Conservation (phyloP, 2,797 vertebrate species). For the Parauchenoglanis ngamensis region DNA sequence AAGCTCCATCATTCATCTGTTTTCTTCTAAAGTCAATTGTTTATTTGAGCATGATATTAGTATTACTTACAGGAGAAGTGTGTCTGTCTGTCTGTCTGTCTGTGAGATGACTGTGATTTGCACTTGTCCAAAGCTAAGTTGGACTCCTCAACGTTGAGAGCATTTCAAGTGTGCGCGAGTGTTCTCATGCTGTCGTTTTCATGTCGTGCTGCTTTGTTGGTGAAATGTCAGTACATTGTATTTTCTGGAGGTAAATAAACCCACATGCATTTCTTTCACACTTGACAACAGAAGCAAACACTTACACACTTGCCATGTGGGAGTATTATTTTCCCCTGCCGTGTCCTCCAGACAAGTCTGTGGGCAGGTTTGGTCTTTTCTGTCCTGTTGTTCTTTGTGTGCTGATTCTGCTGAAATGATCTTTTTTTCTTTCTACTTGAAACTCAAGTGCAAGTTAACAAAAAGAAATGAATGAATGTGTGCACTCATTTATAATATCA, state of each 20-base stretch:
- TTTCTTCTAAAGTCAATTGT: neutral
- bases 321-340: conserved; percentile 36
- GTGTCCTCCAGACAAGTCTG: conserved; percentile 35
- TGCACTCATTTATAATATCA: neutral
- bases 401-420: conserved; percentile 6
- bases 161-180: neutral
- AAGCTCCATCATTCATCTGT: conserved; percentile 56
- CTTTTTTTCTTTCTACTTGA: neutral
- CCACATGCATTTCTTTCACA: conserved; percentile 27
- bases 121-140: neutral
- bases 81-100: neutral
- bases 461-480: neutral
- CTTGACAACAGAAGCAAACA: conserved; percentile 13
- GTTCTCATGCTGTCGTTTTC: conserved; percentile 7
- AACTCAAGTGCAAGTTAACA: conserved; percentile 4
- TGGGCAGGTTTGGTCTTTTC: conserved; percentile 35
- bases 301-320: conserved; percentile 28
- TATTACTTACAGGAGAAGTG: neutral
- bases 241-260: conserved; percentile 21
- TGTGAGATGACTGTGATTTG: neutral
- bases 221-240: conserved; percentile 30
- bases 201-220: neutral
- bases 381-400: conserved; percentile 18
- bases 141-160: neutral
- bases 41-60: conserved; percentile 20